phyloP scores from a whole-genome alignment of 2,888 invertebrate species.

The Conistra vaccinii region DNA sequence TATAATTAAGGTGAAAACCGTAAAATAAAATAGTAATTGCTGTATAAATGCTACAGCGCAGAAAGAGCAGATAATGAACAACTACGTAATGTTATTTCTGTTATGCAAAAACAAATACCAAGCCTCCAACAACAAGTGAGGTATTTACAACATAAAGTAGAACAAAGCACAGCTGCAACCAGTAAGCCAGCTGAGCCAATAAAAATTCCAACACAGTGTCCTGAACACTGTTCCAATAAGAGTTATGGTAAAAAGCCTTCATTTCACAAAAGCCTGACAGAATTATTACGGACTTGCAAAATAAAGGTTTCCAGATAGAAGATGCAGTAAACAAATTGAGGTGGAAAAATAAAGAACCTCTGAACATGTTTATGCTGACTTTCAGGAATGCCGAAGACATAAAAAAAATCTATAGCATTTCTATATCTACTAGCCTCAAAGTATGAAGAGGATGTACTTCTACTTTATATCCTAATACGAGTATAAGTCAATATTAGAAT shows the following conservation, averaged over 20 bases:
- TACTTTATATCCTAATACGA: too few species aligned
- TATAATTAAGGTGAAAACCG: background rate
- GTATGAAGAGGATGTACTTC: too few species aligned
- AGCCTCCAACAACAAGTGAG: background rate
- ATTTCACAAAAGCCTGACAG: background rate
- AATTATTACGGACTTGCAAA: background rate
- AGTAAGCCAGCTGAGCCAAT: background rate
- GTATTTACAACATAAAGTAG: background rate
- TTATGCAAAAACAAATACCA: background rate
- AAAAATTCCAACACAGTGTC: background rate
- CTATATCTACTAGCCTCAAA: too few species aligned
- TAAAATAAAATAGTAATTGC: background rate
- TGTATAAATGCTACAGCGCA: background rate
- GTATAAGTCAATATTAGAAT: too few species aligned
- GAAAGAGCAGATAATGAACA: too few species aligned
- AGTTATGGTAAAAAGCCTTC: background rate
- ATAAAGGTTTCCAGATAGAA: background rate
- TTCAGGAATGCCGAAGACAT: background rate
- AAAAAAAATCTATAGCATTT: too few species aligned
- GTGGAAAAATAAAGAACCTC: background rate
- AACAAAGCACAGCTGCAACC: background rate
- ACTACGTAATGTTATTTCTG: too few species aligned
- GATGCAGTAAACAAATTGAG: background rate
- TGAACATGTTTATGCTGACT: background rate
- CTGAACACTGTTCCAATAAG: background rate